Conservation (phyloP, 30 jellyfish, hydroid and myxozoan genomes). For the Pelagia noctiluca region DNA sequence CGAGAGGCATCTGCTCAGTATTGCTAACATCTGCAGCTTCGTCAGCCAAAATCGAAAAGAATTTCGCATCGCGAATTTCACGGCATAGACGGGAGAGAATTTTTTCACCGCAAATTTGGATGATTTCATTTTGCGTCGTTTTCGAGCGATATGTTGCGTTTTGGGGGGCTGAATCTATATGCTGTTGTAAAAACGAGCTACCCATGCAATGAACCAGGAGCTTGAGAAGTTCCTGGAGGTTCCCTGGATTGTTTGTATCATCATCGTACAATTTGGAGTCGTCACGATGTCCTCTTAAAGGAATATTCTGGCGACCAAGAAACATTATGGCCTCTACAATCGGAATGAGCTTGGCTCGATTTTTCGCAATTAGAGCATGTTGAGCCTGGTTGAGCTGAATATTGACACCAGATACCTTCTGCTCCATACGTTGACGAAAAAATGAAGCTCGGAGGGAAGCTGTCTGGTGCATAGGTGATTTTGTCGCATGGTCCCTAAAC, state of each 20-base stretch:
- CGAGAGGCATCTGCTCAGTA: slow-evolving; percentile 55
- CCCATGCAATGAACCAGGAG: slow-evolving; percentile 22
- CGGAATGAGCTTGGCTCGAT: slow-evolving; percentile 50
- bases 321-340: slow-evolving; percentile 64
- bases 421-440: slow-evolving; percentile 13
- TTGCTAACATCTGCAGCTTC: slow-evolving; percentile 63
- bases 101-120: slow-evolving; percentile 33
- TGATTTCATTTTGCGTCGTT: slow-evolving; percentile 38
- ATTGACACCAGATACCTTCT: neutral
- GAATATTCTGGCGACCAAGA: slow-evolving; percentile 63
- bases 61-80: slow-evolving; percentile 53
- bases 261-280: slow-evolving; percentile 32
- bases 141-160: no score
- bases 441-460: neutral
- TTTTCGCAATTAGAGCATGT: slow-evolving; percentile 10
- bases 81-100: neutral
- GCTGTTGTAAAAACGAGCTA: slow-evolving; percentile 26
- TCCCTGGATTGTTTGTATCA: slow-evolving; percentile 46
- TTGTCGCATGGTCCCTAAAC: slow-evolving; percentile 7
- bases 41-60: slow-evolving; percentile 62
- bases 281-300: slow-evolving; percentile 78
- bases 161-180: no score
- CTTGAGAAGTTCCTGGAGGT: slow-evolving; percentile 51
- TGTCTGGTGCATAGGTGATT: slow-evolving; percentile 27
- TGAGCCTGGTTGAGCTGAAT: neutral